phyloP scores from a whole-genome alignment of 1,140 invertebrate genomes.

The Macrosteles quadrilineatus region DNA sequence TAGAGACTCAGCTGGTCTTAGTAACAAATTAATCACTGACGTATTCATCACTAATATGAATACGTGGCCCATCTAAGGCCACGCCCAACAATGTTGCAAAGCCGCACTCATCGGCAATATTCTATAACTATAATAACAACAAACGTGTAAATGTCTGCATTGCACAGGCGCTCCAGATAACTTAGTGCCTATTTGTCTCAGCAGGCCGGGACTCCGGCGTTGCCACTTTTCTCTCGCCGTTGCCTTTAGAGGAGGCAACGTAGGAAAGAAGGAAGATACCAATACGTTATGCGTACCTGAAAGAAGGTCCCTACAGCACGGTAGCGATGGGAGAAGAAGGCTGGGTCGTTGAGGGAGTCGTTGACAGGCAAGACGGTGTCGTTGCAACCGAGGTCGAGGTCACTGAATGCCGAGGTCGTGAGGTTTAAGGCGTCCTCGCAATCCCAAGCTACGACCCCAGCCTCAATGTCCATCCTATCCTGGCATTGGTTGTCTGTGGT shows the following conservation, averaged over 20 bases:
- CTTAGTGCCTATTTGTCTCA: background rate
- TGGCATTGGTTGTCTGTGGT: too few relatives aligned
- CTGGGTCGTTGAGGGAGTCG: slow-evolving; percentile 38
- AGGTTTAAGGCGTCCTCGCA: background rate
- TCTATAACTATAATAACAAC: background rate
- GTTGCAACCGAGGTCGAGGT: slow-evolving; percentile 13
- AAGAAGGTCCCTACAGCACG: slow-evolving; percentile 59
- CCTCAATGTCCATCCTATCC: too few relatives aligned
- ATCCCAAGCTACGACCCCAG: background rate
- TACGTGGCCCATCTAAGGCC: too few relatives aligned
- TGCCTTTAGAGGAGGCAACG: background rate
- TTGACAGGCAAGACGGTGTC: slow-evolving; percentile 21
- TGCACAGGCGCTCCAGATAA: background rate
- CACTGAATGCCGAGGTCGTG: background rate
- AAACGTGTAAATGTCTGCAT: background rate
- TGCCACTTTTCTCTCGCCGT: too few relatives aligned
- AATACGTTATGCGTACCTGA: background rate
- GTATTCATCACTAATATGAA: too few relatives aligned
- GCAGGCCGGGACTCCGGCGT: too few relatives aligned
- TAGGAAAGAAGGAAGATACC: background rate
- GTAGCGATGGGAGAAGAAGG: slow-evolving; percentile 56
- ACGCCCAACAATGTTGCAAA: too few relatives aligned
- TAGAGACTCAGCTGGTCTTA: too few relatives aligned
- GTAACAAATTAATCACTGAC: too few relatives aligned
- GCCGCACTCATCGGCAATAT: background rate